Percentiles rank a stretch among this genome's conserved stretches.
These are phyloP conservation scores for Conus betulinus DNA, from an alignment of 1,140 invertebrate species.

Conservation along the genomic window DNA sequence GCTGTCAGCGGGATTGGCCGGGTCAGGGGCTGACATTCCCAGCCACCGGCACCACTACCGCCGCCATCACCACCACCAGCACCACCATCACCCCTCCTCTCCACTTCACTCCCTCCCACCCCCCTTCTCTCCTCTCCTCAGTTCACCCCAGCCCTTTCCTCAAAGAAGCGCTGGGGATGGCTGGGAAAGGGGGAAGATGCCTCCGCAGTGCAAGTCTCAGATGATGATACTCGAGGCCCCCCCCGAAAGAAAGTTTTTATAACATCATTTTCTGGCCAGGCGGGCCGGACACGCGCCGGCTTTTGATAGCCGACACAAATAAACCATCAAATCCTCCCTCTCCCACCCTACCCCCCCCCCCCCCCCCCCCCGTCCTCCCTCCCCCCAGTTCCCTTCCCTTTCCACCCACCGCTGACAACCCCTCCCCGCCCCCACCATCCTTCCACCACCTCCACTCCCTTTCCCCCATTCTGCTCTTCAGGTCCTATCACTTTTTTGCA, in stretches of 20 bases:
- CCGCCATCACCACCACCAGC: no score
- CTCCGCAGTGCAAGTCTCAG: conserved; percentile 18
- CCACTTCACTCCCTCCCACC: not conserved
- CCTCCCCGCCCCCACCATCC: not conserved
- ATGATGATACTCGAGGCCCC: conserved; percentile 15
- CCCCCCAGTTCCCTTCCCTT: not conserved
- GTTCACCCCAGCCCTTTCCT: not conserved
- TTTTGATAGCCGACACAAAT: conserved; percentile 45
- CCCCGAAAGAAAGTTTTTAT: conserved; percentile 10
- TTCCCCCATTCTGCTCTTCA: no score
- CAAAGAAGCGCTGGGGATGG: not conserved
- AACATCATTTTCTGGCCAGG: conserved; percentile 22
- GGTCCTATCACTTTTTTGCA: conserved; percentile 40
- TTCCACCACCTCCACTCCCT: not conserved
- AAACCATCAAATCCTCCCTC: conserved; percentile 36
- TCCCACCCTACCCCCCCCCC: not conserved
- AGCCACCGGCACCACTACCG: not conserved
- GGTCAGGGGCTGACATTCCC: not conserved
- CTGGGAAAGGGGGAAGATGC: conserved; percentile 1
- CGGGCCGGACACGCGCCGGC: conserved; percentile 13
- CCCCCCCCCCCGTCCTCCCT: not conserved
- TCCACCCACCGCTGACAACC: not conserved
- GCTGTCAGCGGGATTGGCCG: not conserved
- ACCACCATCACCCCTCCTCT: not conserved
- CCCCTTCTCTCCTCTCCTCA: not conserved